phyloP scores from a whole-genome alignment of 2,888 invertebrate genomes.

The Ypsolopha scabrella region DNA sequence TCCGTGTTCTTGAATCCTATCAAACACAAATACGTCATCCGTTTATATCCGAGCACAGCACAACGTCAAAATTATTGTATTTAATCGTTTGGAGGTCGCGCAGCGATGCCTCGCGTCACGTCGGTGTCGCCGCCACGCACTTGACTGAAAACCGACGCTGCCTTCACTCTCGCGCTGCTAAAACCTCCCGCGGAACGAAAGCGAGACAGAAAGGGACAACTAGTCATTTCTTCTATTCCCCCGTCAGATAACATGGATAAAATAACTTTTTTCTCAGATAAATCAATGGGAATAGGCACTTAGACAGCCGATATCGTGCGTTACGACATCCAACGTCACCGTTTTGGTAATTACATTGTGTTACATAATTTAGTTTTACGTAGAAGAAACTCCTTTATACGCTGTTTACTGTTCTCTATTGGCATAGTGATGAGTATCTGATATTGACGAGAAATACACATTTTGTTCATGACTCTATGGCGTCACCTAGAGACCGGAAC shows the following conservation, averaged over 20 bases:
- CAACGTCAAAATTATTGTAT: background rate
- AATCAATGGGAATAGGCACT: slow-evolving; percentile 14
- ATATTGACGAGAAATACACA: background rate
- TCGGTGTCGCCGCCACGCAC: slow-evolving; percentile 46
- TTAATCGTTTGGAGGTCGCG: background rate
- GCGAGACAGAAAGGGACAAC: slow-evolving; percentile 57
- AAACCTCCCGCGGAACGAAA: slow-evolving; percentile 44
- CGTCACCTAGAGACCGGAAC: background rate
- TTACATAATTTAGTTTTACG: background rate
- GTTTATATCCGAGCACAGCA: background rate
- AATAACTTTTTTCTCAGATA: slow-evolving; percentile 14
- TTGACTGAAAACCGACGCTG: slow-evolving; percentile 57
- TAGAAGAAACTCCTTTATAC: background rate
- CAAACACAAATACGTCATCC: background rate
- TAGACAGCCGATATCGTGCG: background rate
- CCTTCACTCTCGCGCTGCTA: slow-evolving; percentile 36
- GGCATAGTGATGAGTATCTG: background rate
- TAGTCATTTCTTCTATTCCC: slow-evolving; percentile 54
- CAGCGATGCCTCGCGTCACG: background rate
- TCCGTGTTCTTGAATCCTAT: background rate
- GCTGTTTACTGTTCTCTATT: background rate
- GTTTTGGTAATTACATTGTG: background rate
- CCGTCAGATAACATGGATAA: slow-evolving; percentile 28
- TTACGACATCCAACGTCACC: background rate
- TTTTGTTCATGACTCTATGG: background rate